phyloP scores from a whole-genome alignment of 2,113 vertebrate genomes.

The Ciconia boyciana region DNA sequence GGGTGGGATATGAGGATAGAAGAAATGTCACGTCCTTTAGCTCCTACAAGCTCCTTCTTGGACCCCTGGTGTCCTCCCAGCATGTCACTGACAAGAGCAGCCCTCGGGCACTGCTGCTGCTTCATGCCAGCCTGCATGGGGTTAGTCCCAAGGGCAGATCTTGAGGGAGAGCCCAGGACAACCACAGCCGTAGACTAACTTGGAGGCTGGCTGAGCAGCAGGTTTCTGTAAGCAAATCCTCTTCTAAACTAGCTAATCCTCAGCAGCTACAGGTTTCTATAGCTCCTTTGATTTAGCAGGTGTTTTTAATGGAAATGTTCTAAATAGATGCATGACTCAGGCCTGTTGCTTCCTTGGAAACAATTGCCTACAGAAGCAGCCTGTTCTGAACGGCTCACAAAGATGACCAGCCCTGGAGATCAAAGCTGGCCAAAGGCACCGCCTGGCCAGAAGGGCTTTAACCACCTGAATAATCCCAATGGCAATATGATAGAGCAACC shows the following conservation, averaged over 20 bases:
- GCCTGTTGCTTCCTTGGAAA: slow-evolving; percentile 63
- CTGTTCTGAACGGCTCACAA: background rate
- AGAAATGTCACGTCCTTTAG: background rate
- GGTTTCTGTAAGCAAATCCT: slow-evolving; percentile 17
- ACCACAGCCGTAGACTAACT: background rate
- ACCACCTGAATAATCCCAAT: background rate
- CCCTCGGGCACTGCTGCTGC: background rate
- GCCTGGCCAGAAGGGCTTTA: background rate
- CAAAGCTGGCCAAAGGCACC: background rate
- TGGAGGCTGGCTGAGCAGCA: background rate
- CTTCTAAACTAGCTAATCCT: slow-evolving; percentile 43
- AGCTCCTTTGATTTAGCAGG: slow-evolving; percentile 59
- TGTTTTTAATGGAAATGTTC: slow-evolving; percentile 67
- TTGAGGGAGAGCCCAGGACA: background rate
- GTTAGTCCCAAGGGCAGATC: background rate
- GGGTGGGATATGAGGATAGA: background rate
- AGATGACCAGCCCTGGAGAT: slow-evolving; percentile 26
- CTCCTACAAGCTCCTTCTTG: background rate
- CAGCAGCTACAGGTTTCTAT: slow-evolving; percentile 58
- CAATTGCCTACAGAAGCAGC: slow-evolving; percentile 47
- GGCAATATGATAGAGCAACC: background rate
- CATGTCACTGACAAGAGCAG: background rate
- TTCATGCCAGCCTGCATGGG: background rate
- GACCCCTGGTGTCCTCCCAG: background rate
- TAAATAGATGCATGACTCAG: slow-evolving; percentile 60